Evolutionary conservation across 1,140 invertebrate genomes (phyloP).

Genomic region (Eufriesea mexicana): DNA sequence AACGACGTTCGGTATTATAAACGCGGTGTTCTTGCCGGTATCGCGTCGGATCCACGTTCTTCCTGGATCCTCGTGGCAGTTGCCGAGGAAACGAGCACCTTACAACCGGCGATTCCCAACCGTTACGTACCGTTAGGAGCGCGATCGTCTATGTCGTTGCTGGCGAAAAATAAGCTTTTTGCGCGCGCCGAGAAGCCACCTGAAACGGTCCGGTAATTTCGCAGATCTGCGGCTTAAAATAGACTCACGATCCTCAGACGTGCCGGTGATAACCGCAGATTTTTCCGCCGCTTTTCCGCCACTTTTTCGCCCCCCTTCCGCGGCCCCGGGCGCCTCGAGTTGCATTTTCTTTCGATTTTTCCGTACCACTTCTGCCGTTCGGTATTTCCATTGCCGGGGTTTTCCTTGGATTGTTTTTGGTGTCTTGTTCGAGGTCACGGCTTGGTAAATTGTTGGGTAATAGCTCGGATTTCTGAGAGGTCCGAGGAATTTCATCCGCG

Average conservation of each 20-base stretch:
- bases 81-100: constrained; percentile 57
- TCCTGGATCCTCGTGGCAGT: constrained; percentile 57
- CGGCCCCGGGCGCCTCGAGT: too few relatives aligned
- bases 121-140: constrained; percentile 74
- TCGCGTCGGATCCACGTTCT: constrained; percentile 44
- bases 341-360: too few relatives aligned
- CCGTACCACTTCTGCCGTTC: not conserved
- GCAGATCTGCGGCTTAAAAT: constrained; percentile 28
- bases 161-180: constrained; percentile 47
- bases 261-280: not conserved
- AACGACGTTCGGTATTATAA: constrained; percentile 38
- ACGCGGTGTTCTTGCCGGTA: constrained; percentile 7
- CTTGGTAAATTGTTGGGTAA: too few relatives aligned
- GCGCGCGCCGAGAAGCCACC: not conserved
- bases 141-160: constrained; percentile 52
- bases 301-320: too few relatives aligned
- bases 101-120: constrained; percentile 67
- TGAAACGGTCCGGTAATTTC: constrained; percentile 45
- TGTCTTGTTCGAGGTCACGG: too few relatives aligned
- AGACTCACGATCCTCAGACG: not conserved
- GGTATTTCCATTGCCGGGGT: too few relatives aligned
- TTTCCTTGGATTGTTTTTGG: too few relatives aligned
- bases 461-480: too few relatives aligned
- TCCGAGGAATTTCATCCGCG: too few relatives aligned
- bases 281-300: not conserved